Percentiles rank a stretch among this genome's conserved stretches.
Conservation (phyloP, 2,797 vertebrate species). For the Aldrovandia affinis region DNA sequence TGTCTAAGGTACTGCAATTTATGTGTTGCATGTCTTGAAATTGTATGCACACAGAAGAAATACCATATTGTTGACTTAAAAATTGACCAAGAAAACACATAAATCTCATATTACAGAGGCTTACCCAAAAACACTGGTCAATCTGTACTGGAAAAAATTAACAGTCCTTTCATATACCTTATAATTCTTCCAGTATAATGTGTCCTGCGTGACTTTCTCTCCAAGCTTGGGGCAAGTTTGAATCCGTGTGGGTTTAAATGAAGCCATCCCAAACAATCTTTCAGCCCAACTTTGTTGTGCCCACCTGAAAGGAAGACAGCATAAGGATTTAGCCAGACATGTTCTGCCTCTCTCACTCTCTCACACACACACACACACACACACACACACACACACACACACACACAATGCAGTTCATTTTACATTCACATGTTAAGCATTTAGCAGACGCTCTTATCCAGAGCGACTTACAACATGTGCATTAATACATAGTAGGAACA, state of each 20-base stretch:
- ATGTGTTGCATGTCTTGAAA: no score
- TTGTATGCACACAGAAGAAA: no score
- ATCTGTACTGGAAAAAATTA: background rate
- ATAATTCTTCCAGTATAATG: slow-evolving; percentile 89
- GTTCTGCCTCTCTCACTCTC: background rate
- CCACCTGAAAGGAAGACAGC: slow-evolving; percentile 69
- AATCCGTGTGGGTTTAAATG: slow-evolving; percentile 84
- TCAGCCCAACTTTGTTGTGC: background rate
- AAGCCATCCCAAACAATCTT: slow-evolving; percentile 69
- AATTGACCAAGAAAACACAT: no score
- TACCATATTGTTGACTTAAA: no score
- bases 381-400: background rate
- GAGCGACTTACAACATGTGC: no score
- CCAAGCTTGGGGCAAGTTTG: slow-evolving; percentile 82
- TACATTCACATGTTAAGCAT: no score
- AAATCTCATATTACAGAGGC: no score
- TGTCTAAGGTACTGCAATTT: no score
- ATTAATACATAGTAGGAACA: no score
- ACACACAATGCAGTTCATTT: no score
- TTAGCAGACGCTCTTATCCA: no score
- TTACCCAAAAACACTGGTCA: no score
- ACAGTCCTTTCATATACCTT: slow-evolving; percentile 70
- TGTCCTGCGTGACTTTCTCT: slow-evolving; percentile 88
- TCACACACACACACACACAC: background rate
- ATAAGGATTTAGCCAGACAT: background rate